Conservation (phyloP, 2,797 vertebrate genomes). For the Rachycentron canadum region DNA sequence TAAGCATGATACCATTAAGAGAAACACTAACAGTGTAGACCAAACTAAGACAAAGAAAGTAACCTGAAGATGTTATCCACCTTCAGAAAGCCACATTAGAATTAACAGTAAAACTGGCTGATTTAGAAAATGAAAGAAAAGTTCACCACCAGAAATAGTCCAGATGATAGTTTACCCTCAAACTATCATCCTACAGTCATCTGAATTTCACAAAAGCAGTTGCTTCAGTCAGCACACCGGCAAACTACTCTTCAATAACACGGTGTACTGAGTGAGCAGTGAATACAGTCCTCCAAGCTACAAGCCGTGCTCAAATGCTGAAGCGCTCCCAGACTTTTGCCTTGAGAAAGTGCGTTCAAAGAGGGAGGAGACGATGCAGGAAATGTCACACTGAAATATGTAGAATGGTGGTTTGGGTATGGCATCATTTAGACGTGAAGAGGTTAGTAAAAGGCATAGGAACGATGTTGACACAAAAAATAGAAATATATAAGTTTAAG, state of each 20-base stretch:
- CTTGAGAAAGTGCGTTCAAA: slow-evolving; percentile 38
- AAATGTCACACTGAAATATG: slow-evolving; percentile 55
- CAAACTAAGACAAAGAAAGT: neutral
- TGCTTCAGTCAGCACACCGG: slow-evolving; percentile 13
- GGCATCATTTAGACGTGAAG: neutral
- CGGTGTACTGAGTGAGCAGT: slow-evolving; percentile 13
- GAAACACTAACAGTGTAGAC: neutral
- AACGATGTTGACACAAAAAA: neutral
- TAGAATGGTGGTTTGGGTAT: neutral
- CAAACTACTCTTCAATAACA: slow-evolving; percentile 24
- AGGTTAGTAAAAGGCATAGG: neutral
- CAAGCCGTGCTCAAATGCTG: slow-evolving; percentile 17
- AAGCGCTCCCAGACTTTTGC: slow-evolving; percentile 30
- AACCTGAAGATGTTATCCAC: neutral
- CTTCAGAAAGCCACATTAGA: neutral
- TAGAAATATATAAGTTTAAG: neutral
- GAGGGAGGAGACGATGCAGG: slow-evolving; percentile 42
- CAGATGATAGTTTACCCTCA: slow-evolving; percentile 3
- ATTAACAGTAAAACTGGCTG: neutral
- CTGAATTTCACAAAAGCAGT: slow-evolving; percentile 21
- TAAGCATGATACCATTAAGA: neutral
- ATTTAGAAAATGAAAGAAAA: slow-evolving; percentile 8
- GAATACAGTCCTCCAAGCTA: slow-evolving; percentile 21
- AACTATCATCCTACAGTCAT: slow-evolving; percentile 10
- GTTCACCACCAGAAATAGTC: slow-evolving; percentile 26